Evolutionary conservation across 2,797 vertebrate genomes (phyloP).

Genomic region (Poecilia velifera): DNA sequence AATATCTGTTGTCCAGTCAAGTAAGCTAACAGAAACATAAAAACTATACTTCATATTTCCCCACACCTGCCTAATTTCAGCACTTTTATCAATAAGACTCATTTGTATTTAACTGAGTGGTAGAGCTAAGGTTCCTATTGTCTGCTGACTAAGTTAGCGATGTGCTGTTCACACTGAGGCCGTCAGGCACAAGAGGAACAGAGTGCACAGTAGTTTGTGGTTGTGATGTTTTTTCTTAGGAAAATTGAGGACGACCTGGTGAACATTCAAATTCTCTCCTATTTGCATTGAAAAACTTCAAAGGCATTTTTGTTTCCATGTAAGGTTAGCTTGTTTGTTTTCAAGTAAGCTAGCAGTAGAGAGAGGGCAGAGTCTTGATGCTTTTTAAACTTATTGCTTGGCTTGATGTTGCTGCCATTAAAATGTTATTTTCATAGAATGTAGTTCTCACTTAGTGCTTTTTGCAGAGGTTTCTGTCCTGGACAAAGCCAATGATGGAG

Average conservation of each 20-base stretch:
- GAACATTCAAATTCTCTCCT: slow-evolving; percentile 3
- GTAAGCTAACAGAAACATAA: not conserved
- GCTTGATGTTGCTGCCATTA: not conserved
- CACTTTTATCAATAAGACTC: not conserved
- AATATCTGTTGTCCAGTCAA: slow-evolving; percentile 1
- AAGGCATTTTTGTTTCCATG: not conserved
- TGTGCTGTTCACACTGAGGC: not conserved
- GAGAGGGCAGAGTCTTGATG: not conserved
- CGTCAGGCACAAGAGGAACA: not conserved
- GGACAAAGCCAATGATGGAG: not conserved
- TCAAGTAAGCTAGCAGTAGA: not conserved
- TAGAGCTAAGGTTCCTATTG: not conserved
- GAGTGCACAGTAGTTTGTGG: not conserved
- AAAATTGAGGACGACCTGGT: not conserved
- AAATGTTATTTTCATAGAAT: not conserved
- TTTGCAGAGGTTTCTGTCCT: not conserved
- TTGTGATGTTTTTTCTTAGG: not conserved
- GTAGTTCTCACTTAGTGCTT: not conserved
- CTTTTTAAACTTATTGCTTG: not conserved
- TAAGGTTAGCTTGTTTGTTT: not conserved
- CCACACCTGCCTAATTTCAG: not conserved
- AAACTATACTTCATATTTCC: too few relatives aligned
- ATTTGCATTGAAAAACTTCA: slow-evolving; percentile 3
- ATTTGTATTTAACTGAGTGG: not conserved
- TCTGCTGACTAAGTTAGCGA: not conserved